These are phyloP conservation scores for Nudaria mundana DNA, from an alignment of 2,888 invertebrate species.

Conservation along the genomic window DNA sequence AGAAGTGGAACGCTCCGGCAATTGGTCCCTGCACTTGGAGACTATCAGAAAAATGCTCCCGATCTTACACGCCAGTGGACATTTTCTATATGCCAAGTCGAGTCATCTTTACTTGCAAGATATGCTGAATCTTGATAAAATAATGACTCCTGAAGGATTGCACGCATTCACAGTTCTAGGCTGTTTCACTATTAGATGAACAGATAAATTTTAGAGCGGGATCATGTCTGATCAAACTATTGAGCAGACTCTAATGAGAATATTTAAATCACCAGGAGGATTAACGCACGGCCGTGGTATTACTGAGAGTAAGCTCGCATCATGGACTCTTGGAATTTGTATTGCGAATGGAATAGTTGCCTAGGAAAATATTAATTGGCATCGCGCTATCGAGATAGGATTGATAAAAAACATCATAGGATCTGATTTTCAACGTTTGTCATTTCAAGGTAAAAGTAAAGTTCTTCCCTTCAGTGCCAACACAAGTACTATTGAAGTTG, in stretches of 20 bases:
- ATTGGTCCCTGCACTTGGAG: conserved; percentile 26
- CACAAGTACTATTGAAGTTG: background rate
- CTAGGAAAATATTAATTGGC: background rate
- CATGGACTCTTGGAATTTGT: background rate
- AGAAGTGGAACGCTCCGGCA: conserved; percentile 36
- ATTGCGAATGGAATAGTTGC: background rate
- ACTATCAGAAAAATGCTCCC: conserved; percentile 33
- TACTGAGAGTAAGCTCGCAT: conserved; percentile 14
- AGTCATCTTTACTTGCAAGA: conserved; percentile 34
- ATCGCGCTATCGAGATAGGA: background rate
- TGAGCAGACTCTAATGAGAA: conserved; percentile 7
- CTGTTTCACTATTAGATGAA: conserved; percentile 35
- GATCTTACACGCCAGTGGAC: conserved; percentile 45
- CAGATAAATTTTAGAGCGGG: conserved; percentile 28
- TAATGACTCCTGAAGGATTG: conserved; percentile 18
- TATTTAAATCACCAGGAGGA: conserved; percentile 33
- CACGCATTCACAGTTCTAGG: conserved; percentile 20
- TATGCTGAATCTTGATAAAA: conserved; percentile 36
- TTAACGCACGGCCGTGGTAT: conserved; percentile 28
- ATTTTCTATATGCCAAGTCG: conserved; percentile 36
- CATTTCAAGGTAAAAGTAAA: background rate
- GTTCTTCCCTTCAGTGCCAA: background rate
- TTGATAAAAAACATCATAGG: background rate
- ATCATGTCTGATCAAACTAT: conserved; percentile 32
- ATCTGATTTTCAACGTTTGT: background rate